Conservation (phyloP, 2,113 vertebrate species). For the Columbina picui region DNA sequence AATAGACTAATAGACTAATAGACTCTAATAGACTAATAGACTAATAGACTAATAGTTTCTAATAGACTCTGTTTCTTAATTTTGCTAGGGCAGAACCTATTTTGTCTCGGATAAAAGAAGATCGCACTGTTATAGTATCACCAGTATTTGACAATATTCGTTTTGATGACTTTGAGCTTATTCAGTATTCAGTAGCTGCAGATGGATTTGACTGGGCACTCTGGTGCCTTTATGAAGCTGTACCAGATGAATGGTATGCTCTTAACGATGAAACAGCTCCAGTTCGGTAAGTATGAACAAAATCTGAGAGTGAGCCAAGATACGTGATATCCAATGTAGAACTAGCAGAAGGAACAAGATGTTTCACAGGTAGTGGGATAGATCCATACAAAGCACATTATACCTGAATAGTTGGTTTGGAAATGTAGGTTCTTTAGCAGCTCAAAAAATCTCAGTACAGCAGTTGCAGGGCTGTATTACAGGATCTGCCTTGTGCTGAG, state of each 20-base stretch:
- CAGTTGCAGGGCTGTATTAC: not conserved
- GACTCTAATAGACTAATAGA: too few relatives aligned
- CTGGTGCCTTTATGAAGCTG: constrained; percentile 38
- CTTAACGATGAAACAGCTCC: constrained; percentile 45
- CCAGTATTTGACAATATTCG: constrained; percentile 51
- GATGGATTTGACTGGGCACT: constrained; percentile 63
- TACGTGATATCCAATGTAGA: rapidly evolving
- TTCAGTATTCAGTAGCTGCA: not conserved
- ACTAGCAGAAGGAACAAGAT: not conserved
- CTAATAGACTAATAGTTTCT: too few relatives aligned
- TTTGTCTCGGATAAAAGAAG: constrained; percentile 58
- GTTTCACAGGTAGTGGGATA: not conserved
- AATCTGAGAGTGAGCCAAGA: not conserved
- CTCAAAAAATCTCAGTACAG: not conserved
- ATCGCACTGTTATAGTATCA: constrained; percentile 39
- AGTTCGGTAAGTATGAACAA: constrained; percentile 4
- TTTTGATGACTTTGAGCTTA: constrained; percentile 51
- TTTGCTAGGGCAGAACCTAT: constrained; percentile 57
- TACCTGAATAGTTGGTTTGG: not conserved
- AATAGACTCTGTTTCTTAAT: not conserved
- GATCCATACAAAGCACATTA: not conserved
- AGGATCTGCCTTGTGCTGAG: not conserved
- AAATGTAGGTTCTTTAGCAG: not conserved
- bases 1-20: too few relatives aligned
- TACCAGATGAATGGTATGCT: not conserved